Percentiles rank a stretch among this genome's conserved stretches.
Evolutionary conservation across 2,888 invertebrate species (phyloP).

Genomic region (Helobdella robusta): DNA sequence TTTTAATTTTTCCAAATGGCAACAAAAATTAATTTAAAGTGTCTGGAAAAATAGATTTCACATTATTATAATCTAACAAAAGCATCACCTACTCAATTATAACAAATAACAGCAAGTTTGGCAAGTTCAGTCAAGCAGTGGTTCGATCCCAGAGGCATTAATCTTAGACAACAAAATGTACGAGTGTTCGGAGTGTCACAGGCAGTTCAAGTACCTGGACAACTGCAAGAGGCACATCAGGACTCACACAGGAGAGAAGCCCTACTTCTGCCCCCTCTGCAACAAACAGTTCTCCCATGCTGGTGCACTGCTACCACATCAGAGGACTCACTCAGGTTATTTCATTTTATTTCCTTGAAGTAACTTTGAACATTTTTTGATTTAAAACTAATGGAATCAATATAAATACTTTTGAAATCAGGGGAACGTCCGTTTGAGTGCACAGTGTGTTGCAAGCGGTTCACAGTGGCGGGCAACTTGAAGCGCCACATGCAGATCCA

Average conservation of each 20-base stretch:
- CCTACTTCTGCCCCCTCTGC: conserved; percentile 22
- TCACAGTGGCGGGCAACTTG: conserved; percentile 24
- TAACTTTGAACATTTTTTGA: no score
- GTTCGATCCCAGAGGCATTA: conserved; percentile 8
- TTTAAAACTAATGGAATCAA: no score
- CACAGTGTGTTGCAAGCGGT: conserved; percentile 24
- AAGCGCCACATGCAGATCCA: conserved; percentile 26
- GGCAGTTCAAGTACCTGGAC: conserved; percentile 24
- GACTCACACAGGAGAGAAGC: conserved; percentile 23
- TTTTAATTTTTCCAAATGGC: not conserved
- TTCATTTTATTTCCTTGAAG: no score
- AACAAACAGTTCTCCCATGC: conserved; percentile 25
- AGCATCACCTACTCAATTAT: not conserved
- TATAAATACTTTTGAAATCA: no score
- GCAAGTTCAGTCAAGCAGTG: conserved; percentile 22
- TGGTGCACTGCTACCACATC: conserved; percentile 21
- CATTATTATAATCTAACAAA: no score
- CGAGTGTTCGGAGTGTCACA: conserved; percentile 23
- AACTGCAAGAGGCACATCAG: conserved; percentile 24
- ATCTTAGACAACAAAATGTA: conserved; percentile 20
- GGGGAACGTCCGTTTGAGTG: conserved; percentile 23
- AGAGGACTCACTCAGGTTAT: conserved; percentile 22
- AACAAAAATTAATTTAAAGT: no score
- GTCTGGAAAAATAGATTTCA: no score
- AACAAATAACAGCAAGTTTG: conserved; percentile 19